These are phyloP conservation scores for Alviniconcha marisindica DNA, from an alignment of 1,140 invertebrate genomes.

Conservation along the genomic window DNA sequence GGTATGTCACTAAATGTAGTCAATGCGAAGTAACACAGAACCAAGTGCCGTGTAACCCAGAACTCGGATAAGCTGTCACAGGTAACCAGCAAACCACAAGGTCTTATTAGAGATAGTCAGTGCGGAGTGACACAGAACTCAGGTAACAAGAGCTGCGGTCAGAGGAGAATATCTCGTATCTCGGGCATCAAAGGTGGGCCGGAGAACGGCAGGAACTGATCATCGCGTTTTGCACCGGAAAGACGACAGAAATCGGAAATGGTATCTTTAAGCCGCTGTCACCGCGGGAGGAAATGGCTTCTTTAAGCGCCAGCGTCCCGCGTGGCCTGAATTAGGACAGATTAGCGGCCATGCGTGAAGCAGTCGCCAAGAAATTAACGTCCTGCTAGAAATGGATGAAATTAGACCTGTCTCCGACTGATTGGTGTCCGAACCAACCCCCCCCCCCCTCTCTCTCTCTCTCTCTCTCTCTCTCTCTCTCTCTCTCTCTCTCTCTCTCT, in stretches of 20 bases:
- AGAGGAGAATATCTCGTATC: too few species aligned
- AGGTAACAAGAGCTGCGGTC: too few species aligned
- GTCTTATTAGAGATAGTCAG: too few species aligned
- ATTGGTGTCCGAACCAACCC: background rate
- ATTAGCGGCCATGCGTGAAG: slow-evolving; percentile 16
- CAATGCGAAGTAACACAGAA: too few species aligned
- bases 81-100: too few species aligned
- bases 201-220: background rate
- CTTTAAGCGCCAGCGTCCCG: background rate
- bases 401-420: slow-evolving; percentile 27
- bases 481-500: too few species aligned
- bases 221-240: background rate
- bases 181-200: background rate
- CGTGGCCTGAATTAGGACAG: slow-evolving; percentile 12
- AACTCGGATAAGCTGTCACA: too few species aligned
- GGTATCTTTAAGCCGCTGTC: slow-evolving; percentile 16
- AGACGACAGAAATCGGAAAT: slow-evolving; percentile 24
- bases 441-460: too few species aligned
- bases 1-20: too few species aligned
- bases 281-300: background rate
- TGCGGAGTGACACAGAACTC: too few species aligned
- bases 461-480: too few species aligned
- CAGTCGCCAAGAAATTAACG: background rate
- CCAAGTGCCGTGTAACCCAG: too few species aligned
- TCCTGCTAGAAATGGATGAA: slow-evolving; percentile 19